Base-by-base conservation (phyloP, 2,113 vertebrate genomes). In the Cavia porcellus region DNA sequence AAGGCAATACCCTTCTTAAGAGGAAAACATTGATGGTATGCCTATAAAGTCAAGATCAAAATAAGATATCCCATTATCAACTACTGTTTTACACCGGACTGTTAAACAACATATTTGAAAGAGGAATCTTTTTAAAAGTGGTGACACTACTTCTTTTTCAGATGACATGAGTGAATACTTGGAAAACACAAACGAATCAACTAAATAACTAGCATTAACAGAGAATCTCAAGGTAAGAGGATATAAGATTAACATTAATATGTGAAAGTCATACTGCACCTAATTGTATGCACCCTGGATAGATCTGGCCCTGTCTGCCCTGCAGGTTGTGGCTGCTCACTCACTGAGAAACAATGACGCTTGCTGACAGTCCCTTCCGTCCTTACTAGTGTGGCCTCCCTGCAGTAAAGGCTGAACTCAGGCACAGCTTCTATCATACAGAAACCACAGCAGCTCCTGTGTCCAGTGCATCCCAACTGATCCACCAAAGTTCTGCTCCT, bases 101-200 rank as follows among this genome's bases (percentile, higher is more conserved):
- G 5, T 68, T 84, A 87, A 66, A 11, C 55, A 90, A 90, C 61
- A 87, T 52, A 87, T 55, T 50, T 90, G 50, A 30, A 66, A 38
- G 74, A 70, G 30, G 45, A 47, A 47, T 30, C 47, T 77, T 77
- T 77, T 28, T 9, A 17, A 50, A 92, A 84, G 59, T 77, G 15
- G 10, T 92, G 50, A 95, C 85, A 89, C n/a, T 77, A 59, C 38
- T 50, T 87, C 30, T 86, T 28, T 42, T 96, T 95, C 62, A 62
- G 74, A 81, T 86, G 64, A 74, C 38, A 92, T 55, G 81, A 95
- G 24, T 68, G 14, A 64, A 64, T 74, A 90, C 12, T 17, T 72
- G 74, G 52, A 55, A 88, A 82, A 82, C 14, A 1, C 28, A 38
- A 86, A 93, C 42, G 28, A 93, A 93, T 86, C 20, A 70, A 45